Evolutionary conservation across 2,888 invertebrate species (phyloP).

Genomic region (Troilus luridus): DNA sequence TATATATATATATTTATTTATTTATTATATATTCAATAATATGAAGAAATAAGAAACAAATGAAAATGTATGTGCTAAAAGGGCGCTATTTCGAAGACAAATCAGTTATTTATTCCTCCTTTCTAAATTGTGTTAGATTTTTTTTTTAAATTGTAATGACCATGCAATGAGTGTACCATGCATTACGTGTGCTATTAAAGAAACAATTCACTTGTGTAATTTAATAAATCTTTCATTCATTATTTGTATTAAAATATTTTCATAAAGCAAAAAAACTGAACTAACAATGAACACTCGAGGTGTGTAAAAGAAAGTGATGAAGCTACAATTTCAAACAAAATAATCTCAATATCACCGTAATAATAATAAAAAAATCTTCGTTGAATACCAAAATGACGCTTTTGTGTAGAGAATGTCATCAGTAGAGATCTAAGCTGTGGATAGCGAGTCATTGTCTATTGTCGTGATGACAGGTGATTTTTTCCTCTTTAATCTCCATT

Average conservation of each 20-base stretch:
- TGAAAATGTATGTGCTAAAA: too few species aligned
- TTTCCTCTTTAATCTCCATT: background rate
- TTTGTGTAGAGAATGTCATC: background rate
- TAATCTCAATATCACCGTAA: background rate
- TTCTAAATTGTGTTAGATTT: background rate
- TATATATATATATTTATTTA: too few species aligned
- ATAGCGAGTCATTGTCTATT: slow-evolving; percentile 27
- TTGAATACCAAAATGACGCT: background rate
- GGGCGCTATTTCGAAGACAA: too few species aligned
- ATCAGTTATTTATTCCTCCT: background rate
- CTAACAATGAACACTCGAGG: background rate
- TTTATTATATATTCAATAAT: too few species aligned
- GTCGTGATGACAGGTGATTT: background rate
- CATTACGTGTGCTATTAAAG: background rate
- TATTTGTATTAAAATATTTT: background rate
- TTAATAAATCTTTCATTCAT: background rate
- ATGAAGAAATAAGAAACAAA: too few species aligned
- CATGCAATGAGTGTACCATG: background rate
- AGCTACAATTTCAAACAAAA: background rate
- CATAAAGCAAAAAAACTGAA: background rate
- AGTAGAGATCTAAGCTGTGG: background rate
- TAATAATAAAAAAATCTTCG: background rate
- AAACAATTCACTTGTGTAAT: background rate
- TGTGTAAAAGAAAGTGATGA: background rate
- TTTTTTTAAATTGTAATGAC: background rate